Evolutionary conservation across 2,797 vertebrate species (phyloP), one percentile per base, ranked within the genome.

Genomic region (Poecile montanus): DNA sequence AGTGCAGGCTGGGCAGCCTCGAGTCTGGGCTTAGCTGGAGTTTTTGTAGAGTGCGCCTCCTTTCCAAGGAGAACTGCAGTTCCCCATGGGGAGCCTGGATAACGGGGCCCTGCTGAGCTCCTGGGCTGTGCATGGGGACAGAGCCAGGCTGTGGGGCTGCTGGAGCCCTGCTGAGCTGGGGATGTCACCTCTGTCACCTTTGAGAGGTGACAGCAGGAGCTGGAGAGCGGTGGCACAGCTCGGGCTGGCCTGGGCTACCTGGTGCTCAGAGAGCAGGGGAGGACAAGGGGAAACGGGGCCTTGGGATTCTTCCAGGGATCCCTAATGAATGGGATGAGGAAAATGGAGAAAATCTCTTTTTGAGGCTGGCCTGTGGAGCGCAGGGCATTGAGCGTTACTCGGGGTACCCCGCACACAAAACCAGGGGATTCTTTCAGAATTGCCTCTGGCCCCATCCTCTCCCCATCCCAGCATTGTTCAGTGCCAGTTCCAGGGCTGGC

Each of bases 171-270:
- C 44, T 34, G 9, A 7, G 63, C 3, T 0, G 2, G 38, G 30
- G 10, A 1, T 23, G 23, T 22, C 63, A 45, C 9, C 10, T 6
- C 1, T 0, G 1, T n/a, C 60, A 44, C 8, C 13, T 6, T 1
- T 0, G 1, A 4, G 2, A 38, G 57, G 67, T 19, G 8, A 4
- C 76, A 77, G 1, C 16, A 15, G 50, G 2, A 9, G 36, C 21
- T 21, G 25, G 8, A 13, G 18, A 7, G 19, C 1, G 53, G 44
- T 60, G 82, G 65, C 54, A n/a, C 45, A 10, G 18, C 10, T 12
- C 0, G 1, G 63, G 29, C 25, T 10, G 36, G 10, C 5, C 44
- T 29, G 47, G 12, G 13, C 10, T 5, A 47, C 13, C 9, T 54
- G 73, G 23, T 16, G 13, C 8, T 44, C 2, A 2, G 54, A 56